Evolutionary conservation across 1,140 invertebrate species (phyloP).

Genomic region (Rhagoletis pomonella): DNA sequence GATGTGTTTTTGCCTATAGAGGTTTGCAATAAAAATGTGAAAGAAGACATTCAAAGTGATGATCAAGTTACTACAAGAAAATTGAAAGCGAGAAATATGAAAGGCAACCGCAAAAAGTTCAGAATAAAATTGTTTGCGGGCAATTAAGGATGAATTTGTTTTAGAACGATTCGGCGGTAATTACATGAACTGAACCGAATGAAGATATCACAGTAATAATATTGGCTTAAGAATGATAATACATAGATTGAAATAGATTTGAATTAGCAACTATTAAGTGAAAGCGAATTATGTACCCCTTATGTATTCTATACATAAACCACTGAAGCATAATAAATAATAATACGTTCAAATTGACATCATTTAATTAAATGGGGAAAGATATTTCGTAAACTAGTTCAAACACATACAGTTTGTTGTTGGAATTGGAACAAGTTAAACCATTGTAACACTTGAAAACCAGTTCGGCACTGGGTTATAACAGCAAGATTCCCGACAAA

Average conservation of each 20-base stretch:
- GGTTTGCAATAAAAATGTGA: slow-evolving; percentile 20
- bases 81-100: background rate
- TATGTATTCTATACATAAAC: too few species aligned
- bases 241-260: slow-evolving; percentile 6
- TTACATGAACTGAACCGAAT: background rate
- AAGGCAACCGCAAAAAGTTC: slow-evolving; percentile 5
- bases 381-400: too few species aligned
- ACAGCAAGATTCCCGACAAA: too few species aligned
- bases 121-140: slow-evolving; percentile 30
- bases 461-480: too few species aligned
- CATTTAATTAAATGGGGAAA: too few species aligned
- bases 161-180: background rate
- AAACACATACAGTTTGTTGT: too few species aligned
- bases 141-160: slow-evolving; percentile 31
- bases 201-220: background rate
- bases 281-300: background rate
- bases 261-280: slow-evolving; percentile 27
- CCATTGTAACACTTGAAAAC: too few species aligned
- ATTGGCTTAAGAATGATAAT: background rate
- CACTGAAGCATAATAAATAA: too few species aligned
- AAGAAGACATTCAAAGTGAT: background rate
- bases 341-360: too few species aligned
- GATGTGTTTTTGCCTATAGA: slow-evolving; percentile 33
- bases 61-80: slow-evolving; percentile 17
- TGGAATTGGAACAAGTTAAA: too few species aligned